Base-by-base conservation (phyloP, 2,797 vertebrate species). In the Spinibarbus caldwelli region DNA sequence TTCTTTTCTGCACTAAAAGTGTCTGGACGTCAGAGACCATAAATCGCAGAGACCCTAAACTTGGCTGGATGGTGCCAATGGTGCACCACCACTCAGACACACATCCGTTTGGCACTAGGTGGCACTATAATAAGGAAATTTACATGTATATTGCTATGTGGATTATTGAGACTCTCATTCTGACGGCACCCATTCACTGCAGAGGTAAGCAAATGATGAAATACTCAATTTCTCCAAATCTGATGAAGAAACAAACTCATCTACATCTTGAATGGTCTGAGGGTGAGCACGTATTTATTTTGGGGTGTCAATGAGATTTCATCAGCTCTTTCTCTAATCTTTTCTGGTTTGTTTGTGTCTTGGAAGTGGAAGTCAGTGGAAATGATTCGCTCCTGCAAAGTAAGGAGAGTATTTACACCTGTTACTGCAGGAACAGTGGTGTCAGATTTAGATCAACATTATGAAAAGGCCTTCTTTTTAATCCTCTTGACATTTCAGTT, bases 401-500 rank as follows among this genome's bases (percentile, higher is more conserved):
- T 45, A 70, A 59, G 45, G 38, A n/a, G 54, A 1, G 31, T 86
- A 76, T 79, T 36, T 52, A 73, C 77, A 84, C 67, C 45, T 85
- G 43, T 62, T 71, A 71, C 75, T 54, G 47, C 38, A 34, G 29
- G 12, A 57, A 81, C 64, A 11, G n/a, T 45, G 54, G 76, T 75
- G 66, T 66, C 59, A 2, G 59, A 71, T 86, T 77, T 38, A 43
- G 83, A 76, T 76, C 81, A 45, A 80, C 45, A 17, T 26, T 19
- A 79, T 73, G 77, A 85, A 59, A 87, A 85, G 82, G 59, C 77
- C 82, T 77, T 76, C 67, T 43, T 54, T 23, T 78, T 89, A 89
- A 90, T 87, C 86, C 77, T 67, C 84, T 81, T 88, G 87, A 88
- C 86, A 88, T 90, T 91, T 88, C 66, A 57, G 82, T 23, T 57